Conservation (phyloP, 2,113 vertebrate species). For the Thymallus thymallus region DNA sequence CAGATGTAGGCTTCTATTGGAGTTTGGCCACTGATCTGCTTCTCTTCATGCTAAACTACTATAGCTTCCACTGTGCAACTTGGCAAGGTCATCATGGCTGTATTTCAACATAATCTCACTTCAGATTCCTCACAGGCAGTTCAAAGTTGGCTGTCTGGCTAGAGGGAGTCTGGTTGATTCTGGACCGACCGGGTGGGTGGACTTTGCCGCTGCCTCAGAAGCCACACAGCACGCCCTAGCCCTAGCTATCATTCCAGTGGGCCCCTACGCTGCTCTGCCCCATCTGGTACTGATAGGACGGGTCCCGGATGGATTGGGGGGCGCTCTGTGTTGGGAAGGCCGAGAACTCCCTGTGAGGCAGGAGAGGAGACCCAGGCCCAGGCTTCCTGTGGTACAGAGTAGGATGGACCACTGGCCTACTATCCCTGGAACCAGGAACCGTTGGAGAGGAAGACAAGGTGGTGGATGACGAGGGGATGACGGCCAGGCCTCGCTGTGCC, state of each 20-base stretch:
- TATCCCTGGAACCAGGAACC: constrained; percentile 70
- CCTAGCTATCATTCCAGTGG: constrained; percentile 89
- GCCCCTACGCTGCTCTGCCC: constrained; percentile 76
- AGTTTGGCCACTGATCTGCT: neutral
- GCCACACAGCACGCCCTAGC: constrained; percentile 9
- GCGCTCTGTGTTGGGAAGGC: constrained; percentile 81
- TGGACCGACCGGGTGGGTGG: neutral
- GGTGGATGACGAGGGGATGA: constrained; percentile 72
- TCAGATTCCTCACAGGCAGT: constrained; percentile 26
- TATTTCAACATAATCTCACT: constrained; percentile 44
- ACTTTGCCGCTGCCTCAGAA: constrained; percentile 14
- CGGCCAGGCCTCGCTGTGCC: constrained; percentile 78
- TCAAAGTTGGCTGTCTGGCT: constrained; percentile 9
- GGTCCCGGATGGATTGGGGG: constrained; percentile 82
- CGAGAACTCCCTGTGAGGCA: constrained; percentile 81
- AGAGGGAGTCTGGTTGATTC: neutral
- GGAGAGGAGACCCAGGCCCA: constrained; percentile 73
- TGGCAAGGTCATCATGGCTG: constrained; percentile 26
- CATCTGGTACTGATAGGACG: constrained; percentile 87
- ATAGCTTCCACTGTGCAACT: constrained; percentile 31
- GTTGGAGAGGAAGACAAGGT: constrained; percentile 60
- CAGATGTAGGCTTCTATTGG: neutral
- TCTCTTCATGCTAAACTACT: constrained; percentile 8
- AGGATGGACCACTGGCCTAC: constrained; percentile 74
- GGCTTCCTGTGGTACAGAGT: constrained; percentile 84